A percentile compares a stretch with the other conserved stretches of the same genome.
Conservation (phyloP, 2,888 invertebrate genomes). For the Chloromyia formosa region DNA sequence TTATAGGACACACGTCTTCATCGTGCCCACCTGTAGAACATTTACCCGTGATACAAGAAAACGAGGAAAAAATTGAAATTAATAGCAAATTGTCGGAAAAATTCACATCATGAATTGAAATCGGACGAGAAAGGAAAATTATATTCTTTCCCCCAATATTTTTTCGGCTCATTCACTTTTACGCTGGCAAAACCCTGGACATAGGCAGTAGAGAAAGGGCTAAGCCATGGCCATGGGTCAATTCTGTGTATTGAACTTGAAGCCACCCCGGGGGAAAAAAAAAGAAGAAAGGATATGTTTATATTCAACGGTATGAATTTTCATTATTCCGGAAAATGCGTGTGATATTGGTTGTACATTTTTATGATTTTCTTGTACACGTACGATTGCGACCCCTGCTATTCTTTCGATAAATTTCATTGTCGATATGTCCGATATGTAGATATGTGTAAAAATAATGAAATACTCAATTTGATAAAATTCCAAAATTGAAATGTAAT, state of each 20-base stretch:
- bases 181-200: background rate
- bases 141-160: constrained; percentile 22
- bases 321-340: constrained; percentile 22
- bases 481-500: constrained; percentile 50
- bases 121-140: constrained; percentile 25
- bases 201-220: background rate
- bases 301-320: background rate
- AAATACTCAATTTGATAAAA: constrained; percentile 50
- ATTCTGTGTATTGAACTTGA: background rate
- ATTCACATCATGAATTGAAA: constrained; percentile 30
- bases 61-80: constrained; percentile 23
- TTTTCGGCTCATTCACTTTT: constrained; percentile 21
- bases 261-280: background rate
- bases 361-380: constrained; percentile 1
- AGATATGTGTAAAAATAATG: constrained; percentile 45
- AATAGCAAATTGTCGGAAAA: constrained; percentile 33
- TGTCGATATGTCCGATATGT: constrained; percentile 38
- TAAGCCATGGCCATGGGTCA: constrained; percentile 29
- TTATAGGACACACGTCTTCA: too few relatives aligned
- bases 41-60: too few relatives aligned
- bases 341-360: constrained; percentile 6
- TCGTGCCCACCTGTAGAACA: too few relatives aligned
- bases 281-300: background rate
- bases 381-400: background rate
- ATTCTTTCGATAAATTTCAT: constrained; percentile 28